phyloP scores from a whole-genome alignment of 1,140 invertebrate genomes.

The Pogonognathellus flavescens region DNA sequence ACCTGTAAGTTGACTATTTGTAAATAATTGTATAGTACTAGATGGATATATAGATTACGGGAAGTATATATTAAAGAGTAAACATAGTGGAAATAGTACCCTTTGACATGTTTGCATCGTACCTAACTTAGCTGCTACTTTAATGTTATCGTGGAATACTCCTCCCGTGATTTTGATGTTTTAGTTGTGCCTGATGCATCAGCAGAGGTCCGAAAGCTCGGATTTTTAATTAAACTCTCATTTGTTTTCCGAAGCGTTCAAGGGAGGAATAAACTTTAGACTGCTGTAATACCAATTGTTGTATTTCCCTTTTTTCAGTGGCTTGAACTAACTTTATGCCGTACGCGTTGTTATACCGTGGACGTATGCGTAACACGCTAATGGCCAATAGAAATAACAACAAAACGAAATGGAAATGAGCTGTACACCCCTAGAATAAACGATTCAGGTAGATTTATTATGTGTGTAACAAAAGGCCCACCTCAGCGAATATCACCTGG shows the following conservation, averaged over 20 bases:
- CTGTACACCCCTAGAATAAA: constrained; percentile 57
- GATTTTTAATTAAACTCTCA: constrained; percentile 53
- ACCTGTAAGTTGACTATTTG: too few species aligned
- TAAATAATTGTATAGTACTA: too few species aligned
- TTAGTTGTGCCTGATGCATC: background rate
- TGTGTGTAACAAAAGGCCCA: constrained; percentile 49
- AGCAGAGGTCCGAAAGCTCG: background rate
- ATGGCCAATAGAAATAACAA: constrained; percentile 17
- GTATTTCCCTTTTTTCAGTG: too few species aligned
- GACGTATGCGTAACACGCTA: too few species aligned
- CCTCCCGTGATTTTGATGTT: background rate
- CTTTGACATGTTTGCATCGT: background rate
- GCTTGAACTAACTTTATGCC: too few species aligned
- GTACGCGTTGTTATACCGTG: background rate
- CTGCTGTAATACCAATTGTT: background rate
- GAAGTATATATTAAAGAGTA: too few species aligned
- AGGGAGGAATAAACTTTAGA: constrained; percentile 21
- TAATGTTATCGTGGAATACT: too few species aligned
- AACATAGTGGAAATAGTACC: too few species aligned
- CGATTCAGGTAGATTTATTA: constrained; percentile 48
- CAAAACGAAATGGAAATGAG: constrained; percentile 4
- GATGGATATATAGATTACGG: too few species aligned
- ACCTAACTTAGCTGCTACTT: background rate
- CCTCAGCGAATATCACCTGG: constrained; percentile 55
- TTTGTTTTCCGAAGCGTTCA: constrained; percentile 20